phyloP scores from a whole-genome alignment of 2,113 vertebrate genomes.

The Perca flavescens region DNA sequence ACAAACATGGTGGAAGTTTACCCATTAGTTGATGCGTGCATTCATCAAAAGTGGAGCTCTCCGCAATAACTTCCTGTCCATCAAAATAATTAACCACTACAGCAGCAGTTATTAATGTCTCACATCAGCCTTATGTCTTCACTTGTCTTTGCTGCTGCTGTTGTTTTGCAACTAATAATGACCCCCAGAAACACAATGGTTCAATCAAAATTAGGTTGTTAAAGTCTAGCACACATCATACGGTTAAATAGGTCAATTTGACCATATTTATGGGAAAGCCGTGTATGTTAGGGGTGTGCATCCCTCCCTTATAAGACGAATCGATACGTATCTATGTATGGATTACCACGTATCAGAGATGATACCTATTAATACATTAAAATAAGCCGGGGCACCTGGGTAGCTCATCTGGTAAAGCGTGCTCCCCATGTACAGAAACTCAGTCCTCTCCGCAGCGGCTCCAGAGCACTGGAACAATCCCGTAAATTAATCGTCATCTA shows the following conservation, averaged over 20 bases:
- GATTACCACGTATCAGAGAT: too few relatives aligned
- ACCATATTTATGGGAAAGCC: neutral
- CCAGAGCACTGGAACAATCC: too few relatives aligned
- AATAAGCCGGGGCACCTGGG: too few relatives aligned
- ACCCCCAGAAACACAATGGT: neutral
- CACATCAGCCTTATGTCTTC: constrained; percentile 41
- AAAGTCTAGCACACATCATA: constrained; percentile 6
- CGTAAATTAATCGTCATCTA: too few relatives aligned
- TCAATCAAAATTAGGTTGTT: constrained; percentile 20
- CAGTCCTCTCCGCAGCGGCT: too few relatives aligned
- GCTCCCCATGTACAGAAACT: too few relatives aligned
- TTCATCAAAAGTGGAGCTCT: constrained; percentile 60
- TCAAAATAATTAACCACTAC: constrained; percentile 55
- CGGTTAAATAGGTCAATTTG: constrained; percentile 10
- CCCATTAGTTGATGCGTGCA: constrained; percentile 57
- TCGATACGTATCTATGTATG: too few relatives aligned
- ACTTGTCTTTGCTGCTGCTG: constrained; percentile 19
- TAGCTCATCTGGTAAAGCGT: too few relatives aligned
- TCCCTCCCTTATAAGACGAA: too few relatives aligned
- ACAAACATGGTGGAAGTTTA: constrained; percentile 42
- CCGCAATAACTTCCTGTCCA: constrained; percentile 49
- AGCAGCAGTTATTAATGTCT: constrained; percentile 43
- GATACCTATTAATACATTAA: too few relatives aligned
- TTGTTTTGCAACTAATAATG: constrained; percentile 24
- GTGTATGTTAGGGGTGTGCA: neutral